These are phyloP conservation scores for Carabus problematicus DNA, from an alignment of 2,888 invertebrate species.

Conservation along the genomic window DNA sequence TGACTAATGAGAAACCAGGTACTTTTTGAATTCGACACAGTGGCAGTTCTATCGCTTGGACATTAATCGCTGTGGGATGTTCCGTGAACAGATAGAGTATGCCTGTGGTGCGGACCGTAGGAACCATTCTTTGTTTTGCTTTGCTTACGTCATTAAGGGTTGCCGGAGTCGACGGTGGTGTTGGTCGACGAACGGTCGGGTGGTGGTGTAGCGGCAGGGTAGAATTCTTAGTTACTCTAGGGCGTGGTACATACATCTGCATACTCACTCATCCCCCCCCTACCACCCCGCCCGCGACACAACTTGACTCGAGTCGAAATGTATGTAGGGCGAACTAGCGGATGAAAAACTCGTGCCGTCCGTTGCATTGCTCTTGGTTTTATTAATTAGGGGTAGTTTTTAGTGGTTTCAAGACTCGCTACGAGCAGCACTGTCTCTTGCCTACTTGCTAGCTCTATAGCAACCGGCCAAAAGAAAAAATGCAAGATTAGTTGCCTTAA, in stretches of 20 bases:
- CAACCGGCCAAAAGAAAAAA: slow-evolving; percentile 31
- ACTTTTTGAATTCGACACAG: neutral
- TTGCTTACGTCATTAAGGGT: slow-evolving; percentile 64
- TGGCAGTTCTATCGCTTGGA: neutral
- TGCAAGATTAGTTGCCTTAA: slow-evolving; percentile 36
- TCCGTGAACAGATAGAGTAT: neutral
- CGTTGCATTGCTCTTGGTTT: slow-evolving; percentile 33
- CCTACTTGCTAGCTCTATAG: neutral
- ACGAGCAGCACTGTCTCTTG: neutral
- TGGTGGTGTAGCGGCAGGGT: slow-evolving; percentile 43
- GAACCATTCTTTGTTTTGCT: slow-evolving; percentile 64
- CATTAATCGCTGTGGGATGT: no score
- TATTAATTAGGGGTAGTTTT: slow-evolving; percentile 38
- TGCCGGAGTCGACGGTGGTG: slow-evolving; percentile 48
- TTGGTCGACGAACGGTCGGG: slow-evolving; percentile 44
- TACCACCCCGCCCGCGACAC: neutral
- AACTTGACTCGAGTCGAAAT: slow-evolving; percentile 18
- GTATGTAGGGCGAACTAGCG: slow-evolving; percentile 25
- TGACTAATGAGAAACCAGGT: no score
- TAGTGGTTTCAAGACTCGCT: slow-evolving; percentile 18
- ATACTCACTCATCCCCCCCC: slow-evolving; percentile 35
- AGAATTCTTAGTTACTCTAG: slow-evolving; percentile 48
- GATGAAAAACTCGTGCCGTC: slow-evolving; percentile 32
- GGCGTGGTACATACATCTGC: slow-evolving; percentile 50
- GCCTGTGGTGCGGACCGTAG: slow-evolving; percentile 30